These are phyloP conservation scores for Steinernema carpocapsae DNA, from an alignment of 2,888 invertebrate genomes.

Conservation along the genomic window DNA sequence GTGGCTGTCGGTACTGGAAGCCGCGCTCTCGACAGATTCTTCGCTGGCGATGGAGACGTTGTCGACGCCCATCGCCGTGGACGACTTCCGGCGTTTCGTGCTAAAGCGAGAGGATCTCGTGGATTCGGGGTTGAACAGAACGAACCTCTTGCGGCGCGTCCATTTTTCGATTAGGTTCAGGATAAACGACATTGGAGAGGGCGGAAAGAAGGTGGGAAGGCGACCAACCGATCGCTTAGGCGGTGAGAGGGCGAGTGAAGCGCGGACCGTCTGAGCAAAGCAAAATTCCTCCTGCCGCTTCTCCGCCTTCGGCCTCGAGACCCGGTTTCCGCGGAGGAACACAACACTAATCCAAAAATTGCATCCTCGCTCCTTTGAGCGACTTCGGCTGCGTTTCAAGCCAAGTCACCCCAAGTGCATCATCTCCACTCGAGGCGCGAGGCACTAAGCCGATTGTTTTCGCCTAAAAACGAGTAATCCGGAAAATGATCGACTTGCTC, in stretches of 20 bases:
- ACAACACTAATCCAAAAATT: constrained; percentile 5
- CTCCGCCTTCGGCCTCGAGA: constrained; percentile 4
- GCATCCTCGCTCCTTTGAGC: background rate
- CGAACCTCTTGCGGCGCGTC: constrained; percentile 24
- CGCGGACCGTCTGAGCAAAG: background rate
- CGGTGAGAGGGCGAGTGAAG: no score
- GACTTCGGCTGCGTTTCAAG: no score
- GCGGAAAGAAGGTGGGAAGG: background rate
- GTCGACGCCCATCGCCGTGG: background rate
- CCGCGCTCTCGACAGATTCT: constrained; percentile 11
- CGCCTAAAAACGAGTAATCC: constrained; percentile 22
- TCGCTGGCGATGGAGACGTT: constrained; percentile 30
- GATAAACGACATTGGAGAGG: background rate
- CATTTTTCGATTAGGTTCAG: constrained; percentile 21
- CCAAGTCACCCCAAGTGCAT: background rate
- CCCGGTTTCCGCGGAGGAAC: constrained; percentile 2
- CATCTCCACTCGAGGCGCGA: background rate
- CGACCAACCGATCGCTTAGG: background rate
- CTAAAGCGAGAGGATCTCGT: background rate
- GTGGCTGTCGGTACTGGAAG: background rate
- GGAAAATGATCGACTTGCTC: constrained; percentile 20
- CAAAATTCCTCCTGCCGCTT: background rate
- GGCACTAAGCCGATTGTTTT: constrained; percentile 21
- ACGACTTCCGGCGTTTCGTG: background rate
- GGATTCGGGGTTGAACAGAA: no score